Evolutionary conservation across 2,113 vertebrate species (phyloP), one percentile per base, ranked within the genome.

Genomic region (Dendrocopos noguchii): DNA sequence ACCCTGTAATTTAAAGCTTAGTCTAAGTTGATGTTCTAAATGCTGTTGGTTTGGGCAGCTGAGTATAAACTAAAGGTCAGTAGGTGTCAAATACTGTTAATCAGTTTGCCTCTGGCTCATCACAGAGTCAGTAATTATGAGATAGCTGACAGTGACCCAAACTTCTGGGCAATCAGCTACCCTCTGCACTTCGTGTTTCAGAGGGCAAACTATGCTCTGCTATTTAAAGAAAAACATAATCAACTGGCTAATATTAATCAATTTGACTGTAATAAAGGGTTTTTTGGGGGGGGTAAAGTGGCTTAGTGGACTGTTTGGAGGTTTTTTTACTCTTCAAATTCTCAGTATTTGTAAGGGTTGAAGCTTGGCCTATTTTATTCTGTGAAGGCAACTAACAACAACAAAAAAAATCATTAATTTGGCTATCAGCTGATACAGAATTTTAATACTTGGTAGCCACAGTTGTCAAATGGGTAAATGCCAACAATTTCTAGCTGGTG

Each of bases 251-350:
- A 42, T 42, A 33, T 33, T 72, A 81, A 22, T 78, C 75, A 21
- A 57, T 83, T 65, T 44, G 34, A 33, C 59, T 73, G 70, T 19
- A 59, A 74, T 27, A 6, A 52, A 6, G 31, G n/a, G 1, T 4
- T 82, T 6, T 17, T 60, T 63, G 4, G 15, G 6, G 1, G 2
- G 2, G 3, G 5, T 1, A 2, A 10, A 13, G 10, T 4, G 8
- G 9, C 4, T 33, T 57, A 27, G 8, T 22, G 4, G 27, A 56
- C 55, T 72, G 14, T 7, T 91, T 72, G 14, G 10, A 12, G 5
- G 17, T 36, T 42, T 71, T 75, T 79, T 63, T 64, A 27, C 10
- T 66, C 9, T 64, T 81, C 34, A 73, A 72, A 39, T 42, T 78
- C 10, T 73, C 27, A 52, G 0, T 64, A 52, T 42, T 73, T 79